Evolutionary conservation across 2,888 invertebrate genomes (phyloP), one percentile per base, ranked within the genome.

Genomic region (Sepiola atlantica): DNA sequence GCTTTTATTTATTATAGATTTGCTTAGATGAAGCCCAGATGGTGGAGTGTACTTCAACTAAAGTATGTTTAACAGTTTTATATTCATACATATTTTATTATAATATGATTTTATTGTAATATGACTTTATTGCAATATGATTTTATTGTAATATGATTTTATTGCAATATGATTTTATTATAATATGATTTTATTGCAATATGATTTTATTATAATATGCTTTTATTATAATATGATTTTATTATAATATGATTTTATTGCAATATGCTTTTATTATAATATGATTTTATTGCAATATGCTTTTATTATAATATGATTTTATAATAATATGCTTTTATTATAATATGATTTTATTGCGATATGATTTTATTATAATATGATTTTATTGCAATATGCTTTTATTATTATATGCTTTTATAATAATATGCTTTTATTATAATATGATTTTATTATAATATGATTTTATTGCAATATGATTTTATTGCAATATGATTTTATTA

Each of bases 21-120:
- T 97, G 97, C 96, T 97, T 98, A 55, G 98, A 98, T 97, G 98
- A 98, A 97, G 98, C 98, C 14, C 98, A 98, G 97, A 98, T 98
- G 98, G 98, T 98, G 0, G 98, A 98, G 96, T 97, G 98, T 94
- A 97, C 98, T 8, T 97, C 97, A 0, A 97, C 98, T 2, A 97
- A 97, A 96, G 97, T 97, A 95, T 55, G 92, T 92, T 14, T 55
- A n/a, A 92, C 54, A 35, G 24, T 91, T 91, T 92, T 35, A n/a
- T 45, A 45, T 4, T 21, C 16, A 92, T 92, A 2, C 10, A 45
- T 20, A 54, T 92, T 24, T 92, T 24, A 16, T 6, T 92, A 28
- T 24, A 92, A 90, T 90, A 90, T 24, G 90, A 18, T 35, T 35
- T 20, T 35, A 91, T 21, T 61, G 4, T 61, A 61, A 61, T 8